Base-by-base conservation (phyloP, 2,888 invertebrate genomes). In the Phengaris arion region DNA sequence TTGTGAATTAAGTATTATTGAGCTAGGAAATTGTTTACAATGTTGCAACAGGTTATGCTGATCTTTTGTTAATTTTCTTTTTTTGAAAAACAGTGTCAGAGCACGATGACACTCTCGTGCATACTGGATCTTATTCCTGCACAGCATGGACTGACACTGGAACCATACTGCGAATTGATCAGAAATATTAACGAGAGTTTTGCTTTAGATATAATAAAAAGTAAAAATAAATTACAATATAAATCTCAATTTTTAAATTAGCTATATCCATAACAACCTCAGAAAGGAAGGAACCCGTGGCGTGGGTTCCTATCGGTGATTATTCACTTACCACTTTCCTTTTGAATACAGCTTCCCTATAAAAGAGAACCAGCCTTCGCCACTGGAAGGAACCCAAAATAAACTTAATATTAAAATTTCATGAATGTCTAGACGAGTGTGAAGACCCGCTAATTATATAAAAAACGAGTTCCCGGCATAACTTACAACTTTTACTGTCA, bases 391-490 rank as follows among this genome's bases (percentile, higher is more conserved):
- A 59, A 22, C 35, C 35, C 35, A 64, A 12, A 35, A 64, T 64
- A 64, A 64, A 64, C 64, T 45, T 64, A 35, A 4, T 45, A 35
- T 64, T 35, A 64, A 64, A 64, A 22, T 64, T 35, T 64, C 64
- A 64, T 64, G 35, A 64, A 64, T 45, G 64, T 64, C 64, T 68
- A 70, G 75, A 75, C 75, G 51, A 69, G 69, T 46, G 75, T 55
- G 55, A 75, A 75, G 64, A 15, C 48, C 15, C 51, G 46, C 57
- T 75, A 75, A 75, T 75, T 54, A 75, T 45, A 57, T 70, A 70
- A 75, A 75, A 75, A 57, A 75, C 46, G 70, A 70, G 22, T 48
- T 69, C 48, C 15, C 57, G 45, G 22, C 72, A 72, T 22, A 72
- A 72, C 72, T 52, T 52, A 72, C n/a, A 72, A 72, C 72, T 72